phyloP scores from a whole-genome alignment of 2,797 vertebrate genomes.

The Sciurus carolinensis region DNA sequence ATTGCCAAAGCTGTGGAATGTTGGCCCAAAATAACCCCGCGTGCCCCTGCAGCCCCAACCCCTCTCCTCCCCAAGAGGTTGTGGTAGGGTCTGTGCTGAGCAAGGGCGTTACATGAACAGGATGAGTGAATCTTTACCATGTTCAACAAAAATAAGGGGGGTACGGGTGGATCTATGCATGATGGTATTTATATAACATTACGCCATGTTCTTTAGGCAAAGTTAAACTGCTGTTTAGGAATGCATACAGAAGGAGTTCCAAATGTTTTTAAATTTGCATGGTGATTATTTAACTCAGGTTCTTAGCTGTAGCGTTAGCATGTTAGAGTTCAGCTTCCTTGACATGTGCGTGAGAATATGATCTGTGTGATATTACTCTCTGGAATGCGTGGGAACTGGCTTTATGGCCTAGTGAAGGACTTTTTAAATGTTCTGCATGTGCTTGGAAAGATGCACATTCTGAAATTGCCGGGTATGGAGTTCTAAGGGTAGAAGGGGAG shows the following conservation, averaged over 20 bases:
- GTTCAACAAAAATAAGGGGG: not conserved
- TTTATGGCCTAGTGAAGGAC: not conserved
- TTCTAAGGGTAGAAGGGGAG: not conserved
- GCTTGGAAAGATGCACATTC: not conserved
- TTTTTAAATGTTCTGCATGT: no score
- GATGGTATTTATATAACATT: not conserved
- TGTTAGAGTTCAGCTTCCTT: not conserved
- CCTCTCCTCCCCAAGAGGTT: no score
- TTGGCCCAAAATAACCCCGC: no score
- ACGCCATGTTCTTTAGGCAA: not conserved
- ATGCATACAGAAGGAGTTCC: no score
- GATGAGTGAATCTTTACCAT: no score
- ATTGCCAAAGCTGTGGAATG: no score
- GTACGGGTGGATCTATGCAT: no score
- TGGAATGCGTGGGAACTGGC: not conserved
- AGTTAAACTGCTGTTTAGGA: not conserved
- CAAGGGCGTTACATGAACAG: no score
- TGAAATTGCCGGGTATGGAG: not conserved
- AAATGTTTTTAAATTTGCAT: not conserved
- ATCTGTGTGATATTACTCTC: not conserved
- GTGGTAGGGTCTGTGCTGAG: no score
- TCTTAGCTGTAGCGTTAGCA: not conserved
- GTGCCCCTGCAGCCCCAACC: no score
- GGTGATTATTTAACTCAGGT: not conserved
- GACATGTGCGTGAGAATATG: no score